Evolutionary conservation across 2,888 invertebrate species (phyloP).

Genomic region (Myopa testacea): DNA sequence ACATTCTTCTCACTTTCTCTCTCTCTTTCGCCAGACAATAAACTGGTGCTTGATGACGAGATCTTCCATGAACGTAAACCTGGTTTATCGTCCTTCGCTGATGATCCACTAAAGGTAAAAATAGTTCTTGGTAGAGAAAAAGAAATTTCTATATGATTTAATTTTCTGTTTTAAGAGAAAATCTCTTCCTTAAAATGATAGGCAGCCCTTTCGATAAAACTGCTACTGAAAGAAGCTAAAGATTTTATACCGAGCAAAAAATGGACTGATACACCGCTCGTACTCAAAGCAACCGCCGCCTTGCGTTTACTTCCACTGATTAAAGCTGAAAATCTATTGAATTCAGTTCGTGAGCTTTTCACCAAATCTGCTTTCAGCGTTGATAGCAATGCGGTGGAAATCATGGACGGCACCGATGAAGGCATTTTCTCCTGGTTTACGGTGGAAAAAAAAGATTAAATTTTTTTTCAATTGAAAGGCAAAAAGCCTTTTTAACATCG

Average conservation of each 20-base stretch:
- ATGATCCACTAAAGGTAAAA: constrained; percentile 79
- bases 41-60: constrained; percentile 84
- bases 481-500: no score
- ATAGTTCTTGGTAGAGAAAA: background rate
- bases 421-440: constrained; percentile 98
- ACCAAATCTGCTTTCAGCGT: constrained; percentile 80
- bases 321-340: constrained; percentile 77
- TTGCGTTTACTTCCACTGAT: constrained; percentile 77
- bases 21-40: constrained; percentile 68
- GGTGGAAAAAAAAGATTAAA: no score
- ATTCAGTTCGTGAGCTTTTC: constrained; percentile 78
- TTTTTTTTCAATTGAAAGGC: no score
- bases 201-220: constrained; percentile 81
- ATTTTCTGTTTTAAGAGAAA: no score
- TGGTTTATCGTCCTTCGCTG: constrained; percentile 88
- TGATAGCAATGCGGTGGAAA: constrained; percentile 81
- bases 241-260: constrained; percentile 80
- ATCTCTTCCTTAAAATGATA: constrained; percentile 57
- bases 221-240: constrained; percentile 82
- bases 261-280: constrained; percentile 82
- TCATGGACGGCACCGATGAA: constrained; percentile 95
- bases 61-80: constrained; percentile 88
- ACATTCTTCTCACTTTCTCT: no score
- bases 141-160: no score
- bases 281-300: constrained; percentile 94